These are phyloP conservation scores for Pelobates fuscus DNA, from an alignment of 2,113 vertebrate genomes.

Conservation along the genomic window DNA sequence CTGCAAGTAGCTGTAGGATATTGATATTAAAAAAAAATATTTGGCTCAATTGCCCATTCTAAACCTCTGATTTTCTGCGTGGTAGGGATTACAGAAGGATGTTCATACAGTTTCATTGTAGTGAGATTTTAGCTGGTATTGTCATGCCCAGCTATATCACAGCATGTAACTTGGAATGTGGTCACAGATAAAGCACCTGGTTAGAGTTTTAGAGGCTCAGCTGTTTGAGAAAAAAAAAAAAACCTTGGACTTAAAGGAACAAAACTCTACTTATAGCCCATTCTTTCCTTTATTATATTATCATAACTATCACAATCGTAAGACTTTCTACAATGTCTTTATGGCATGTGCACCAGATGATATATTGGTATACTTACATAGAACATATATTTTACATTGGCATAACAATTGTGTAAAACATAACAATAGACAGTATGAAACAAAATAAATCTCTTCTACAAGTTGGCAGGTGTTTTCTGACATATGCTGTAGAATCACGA, in stretches of 20 bases:
- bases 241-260: neutral
- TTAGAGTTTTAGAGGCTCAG: neutral
- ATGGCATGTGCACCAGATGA: no score
- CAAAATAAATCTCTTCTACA: no score
- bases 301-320: no score
- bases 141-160: conserved; percentile 7
- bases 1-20: conserved; percentile 28
- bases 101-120: conserved; percentile 8
- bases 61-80: conserved; percentile 8
- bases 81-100: conserved; percentile 13
- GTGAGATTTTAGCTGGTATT: conserved; percentile 3
- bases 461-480: no score
- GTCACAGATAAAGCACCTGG: conserved; percentile 2
- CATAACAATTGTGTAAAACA: no score
- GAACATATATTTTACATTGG: no score
- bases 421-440: no score
- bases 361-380: no score
- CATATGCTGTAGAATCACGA: no score
- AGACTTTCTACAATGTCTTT: no score
- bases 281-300: neutral
- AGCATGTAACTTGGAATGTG: neutral
- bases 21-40: conserved; percentile 30
- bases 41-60: conserved; percentile 18
- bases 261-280: neutral
- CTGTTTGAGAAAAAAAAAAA: neutral